phyloP scores from a whole-genome alignment of 2,797 vertebrate species.

The Calcarius lapponicus region DNA sequence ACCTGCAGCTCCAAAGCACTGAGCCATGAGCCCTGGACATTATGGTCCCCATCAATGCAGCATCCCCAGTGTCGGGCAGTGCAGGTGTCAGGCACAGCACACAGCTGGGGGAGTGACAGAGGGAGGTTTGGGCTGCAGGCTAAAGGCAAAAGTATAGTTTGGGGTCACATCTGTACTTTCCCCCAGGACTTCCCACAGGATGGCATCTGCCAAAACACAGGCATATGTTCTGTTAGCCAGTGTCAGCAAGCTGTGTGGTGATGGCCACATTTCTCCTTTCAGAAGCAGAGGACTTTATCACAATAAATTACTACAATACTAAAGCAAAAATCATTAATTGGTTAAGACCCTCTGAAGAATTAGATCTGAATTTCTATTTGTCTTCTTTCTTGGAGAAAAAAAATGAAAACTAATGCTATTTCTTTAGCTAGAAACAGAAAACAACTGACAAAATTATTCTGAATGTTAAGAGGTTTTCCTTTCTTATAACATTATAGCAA shows the following conservation, averaged over 20 bases:
- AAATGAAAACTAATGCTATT: neutral
- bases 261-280: neutral
- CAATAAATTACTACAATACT: neutral
- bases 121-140: neutral
- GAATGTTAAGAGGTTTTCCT: neutral
- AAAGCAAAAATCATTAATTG: neutral
- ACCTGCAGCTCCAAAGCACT: neutral
- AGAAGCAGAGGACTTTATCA: neutral
- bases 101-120: neutral
- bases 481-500: neutral
- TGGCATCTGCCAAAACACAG: neutral
- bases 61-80: rapidly evolving
- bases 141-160: neutral
- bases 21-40: neutral
- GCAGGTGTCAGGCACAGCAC: neutral
- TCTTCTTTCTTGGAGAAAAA: neutral
- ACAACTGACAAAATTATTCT: neutral
- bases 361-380: neutral
- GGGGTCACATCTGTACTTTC: neutral
- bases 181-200: neutral
- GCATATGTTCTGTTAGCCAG: neutral
- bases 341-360: neutral
- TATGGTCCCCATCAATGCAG: rapidly evolving
- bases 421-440: neutral
- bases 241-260: neutral